These are phyloP conservation scores for Lytechinus pictus DNA, from an alignment of 35 echinoderm and acorn worm genomes.

Conservation along the genomic window DNA sequence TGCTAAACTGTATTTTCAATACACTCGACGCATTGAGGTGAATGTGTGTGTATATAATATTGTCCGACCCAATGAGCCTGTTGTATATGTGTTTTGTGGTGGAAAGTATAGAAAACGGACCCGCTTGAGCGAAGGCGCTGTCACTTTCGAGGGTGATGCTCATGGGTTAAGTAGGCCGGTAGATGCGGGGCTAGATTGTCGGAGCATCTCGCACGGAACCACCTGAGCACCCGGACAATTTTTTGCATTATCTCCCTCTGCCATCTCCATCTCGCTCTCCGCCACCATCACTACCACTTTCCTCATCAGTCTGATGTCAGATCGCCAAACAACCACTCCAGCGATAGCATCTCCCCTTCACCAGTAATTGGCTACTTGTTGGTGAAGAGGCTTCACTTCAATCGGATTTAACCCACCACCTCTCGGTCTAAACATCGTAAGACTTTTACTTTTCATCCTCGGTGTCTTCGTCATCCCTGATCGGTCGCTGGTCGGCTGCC, in stretches of 20 bases:
- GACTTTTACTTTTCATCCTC: background rate
- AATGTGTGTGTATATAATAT: slow-evolving; percentile 39
- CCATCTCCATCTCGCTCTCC: slow-evolving; percentile 22
- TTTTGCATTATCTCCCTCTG: background rate
- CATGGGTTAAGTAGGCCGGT: slow-evolving; percentile 27
- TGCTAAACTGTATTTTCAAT: slow-evolving; percentile 9
- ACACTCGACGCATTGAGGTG: background rate
- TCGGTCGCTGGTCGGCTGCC: slow-evolving; percentile 10
- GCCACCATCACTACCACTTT: slow-evolving; percentile 33
- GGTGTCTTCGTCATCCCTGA: background rate
- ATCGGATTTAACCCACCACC: background rate
- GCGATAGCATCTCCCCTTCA: background rate
- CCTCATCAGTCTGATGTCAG: background rate
- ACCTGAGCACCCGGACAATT: slow-evolving; percentile 15
- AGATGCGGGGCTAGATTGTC: slow-evolving; percentile 27
- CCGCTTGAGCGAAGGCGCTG: background rate
- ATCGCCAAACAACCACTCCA: background rate
- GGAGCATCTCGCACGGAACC: slow-evolving; percentile 8
- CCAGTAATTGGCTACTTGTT: slow-evolving; percentile 1
- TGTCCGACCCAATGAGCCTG: slow-evolving; percentile 38
- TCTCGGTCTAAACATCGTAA: background rate
- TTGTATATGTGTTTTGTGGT: slow-evolving; percentile 36
- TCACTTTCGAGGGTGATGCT: slow-evolving; percentile 35
- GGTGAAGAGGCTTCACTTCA: slow-evolving; percentile 5
- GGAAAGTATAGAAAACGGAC: slow-evolving; percentile 14